Evolutionary conservation across 2,888 invertebrate genomes (phyloP).

Genomic region (Nysson spinosus): DNA sequence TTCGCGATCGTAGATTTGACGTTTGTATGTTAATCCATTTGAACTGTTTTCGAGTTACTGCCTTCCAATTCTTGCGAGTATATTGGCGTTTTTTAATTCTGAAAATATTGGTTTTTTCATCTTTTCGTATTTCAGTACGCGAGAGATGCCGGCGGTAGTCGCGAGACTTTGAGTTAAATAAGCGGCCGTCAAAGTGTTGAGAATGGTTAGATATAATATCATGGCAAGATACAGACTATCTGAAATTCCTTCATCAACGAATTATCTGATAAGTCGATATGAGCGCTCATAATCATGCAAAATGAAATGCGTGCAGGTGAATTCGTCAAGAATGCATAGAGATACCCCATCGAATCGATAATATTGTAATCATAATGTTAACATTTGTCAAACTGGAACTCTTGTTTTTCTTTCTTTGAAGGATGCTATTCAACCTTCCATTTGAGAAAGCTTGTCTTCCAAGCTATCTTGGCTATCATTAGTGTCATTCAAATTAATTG

Average conservation of each 20-base stretch:
- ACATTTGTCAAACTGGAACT: not conserved
- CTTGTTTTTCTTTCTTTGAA: not conserved
- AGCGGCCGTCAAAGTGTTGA: no score
- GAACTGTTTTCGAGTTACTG: no score
- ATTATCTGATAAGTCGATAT: conserved; percentile 16
- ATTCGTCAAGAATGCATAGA: conserved; percentile 10
- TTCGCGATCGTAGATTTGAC: no score
- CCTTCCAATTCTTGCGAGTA: no score
- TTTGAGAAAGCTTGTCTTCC: conserved; percentile 74
- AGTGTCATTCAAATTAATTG: conserved; percentile 72
- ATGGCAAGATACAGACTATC: conserved; percentile 13
- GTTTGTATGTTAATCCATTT: no score
- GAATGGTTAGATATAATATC: conserved; percentile 21
- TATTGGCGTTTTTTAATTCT: no score
- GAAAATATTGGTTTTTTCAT: no score
- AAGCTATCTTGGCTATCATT: conserved; percentile 75
- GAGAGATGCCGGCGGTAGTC: no score
- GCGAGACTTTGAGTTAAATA: no score
- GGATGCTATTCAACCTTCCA: conserved; percentile 72
- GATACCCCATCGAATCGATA: conserved; percentile 5
- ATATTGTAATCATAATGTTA: conserved; percentile 11
- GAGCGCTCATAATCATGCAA: conserved; percentile 7
- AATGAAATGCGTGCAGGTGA: conserved; percentile 8
- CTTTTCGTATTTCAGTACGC: no score
- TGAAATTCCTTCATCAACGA: conserved; percentile 14